Evolutionary conservation across 2,113 vertebrate genomes (phyloP).

Genomic region (Aspiorhynchus laticeps): DNA sequence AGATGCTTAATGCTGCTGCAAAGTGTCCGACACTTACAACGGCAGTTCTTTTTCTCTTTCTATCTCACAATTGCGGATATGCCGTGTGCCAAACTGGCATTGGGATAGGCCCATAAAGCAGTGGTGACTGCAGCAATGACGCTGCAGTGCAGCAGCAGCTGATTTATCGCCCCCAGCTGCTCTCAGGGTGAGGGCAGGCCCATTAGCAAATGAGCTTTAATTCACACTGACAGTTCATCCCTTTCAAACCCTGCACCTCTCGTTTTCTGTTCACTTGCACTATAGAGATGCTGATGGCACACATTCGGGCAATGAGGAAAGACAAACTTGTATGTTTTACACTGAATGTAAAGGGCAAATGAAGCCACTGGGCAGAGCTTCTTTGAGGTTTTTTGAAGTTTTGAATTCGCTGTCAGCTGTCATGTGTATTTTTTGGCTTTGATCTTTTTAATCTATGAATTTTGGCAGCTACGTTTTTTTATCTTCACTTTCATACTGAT

Average conservation of each 20-base stretch:
- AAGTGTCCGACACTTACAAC: background rate
- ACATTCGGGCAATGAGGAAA: background rate
- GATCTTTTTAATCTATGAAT: constrained; percentile 6
- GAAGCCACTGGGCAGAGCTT: background rate
- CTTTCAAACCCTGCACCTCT: constrained; percentile 26
- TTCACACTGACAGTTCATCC: constrained; percentile 58
- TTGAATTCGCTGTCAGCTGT: constrained; percentile 7
- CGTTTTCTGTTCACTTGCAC: background rate
- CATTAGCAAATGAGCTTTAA: constrained; percentile 72
- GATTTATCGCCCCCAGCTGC: constrained; percentile 60
- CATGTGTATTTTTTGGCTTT: constrained; percentile 19
- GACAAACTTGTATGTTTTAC: background rate
- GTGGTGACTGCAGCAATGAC: background rate
- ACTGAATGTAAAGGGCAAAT: constrained; percentile 10
- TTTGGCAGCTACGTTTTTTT: constrained; percentile 15
- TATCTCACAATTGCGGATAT: background rate
- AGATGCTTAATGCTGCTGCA: background rate
- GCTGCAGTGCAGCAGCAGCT: constrained; percentile 36
- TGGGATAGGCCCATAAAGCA: constrained; percentile 30
- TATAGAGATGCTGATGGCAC: constrained; percentile 28
- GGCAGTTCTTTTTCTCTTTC: constrained; percentile 41
- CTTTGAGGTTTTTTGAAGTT: constrained; percentile 29
- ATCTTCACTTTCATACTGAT: constrained; percentile 20
- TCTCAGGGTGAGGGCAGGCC: constrained; percentile 24
- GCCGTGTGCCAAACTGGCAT: background rate